Conservation (phyloP, 2,888 invertebrate species). For the Tipula vernalis region DNA sequence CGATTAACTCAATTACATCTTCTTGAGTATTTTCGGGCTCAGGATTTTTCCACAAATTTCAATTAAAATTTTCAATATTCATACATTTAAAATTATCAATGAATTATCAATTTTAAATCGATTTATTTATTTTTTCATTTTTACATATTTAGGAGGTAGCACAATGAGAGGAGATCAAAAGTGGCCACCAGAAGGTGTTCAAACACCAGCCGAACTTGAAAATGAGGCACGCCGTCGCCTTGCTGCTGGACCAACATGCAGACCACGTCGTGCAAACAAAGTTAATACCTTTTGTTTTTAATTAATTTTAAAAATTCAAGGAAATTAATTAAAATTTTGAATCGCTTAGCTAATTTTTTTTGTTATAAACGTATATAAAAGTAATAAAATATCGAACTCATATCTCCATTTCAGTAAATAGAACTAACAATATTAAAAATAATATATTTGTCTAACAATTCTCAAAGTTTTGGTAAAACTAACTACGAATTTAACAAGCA, state of each 20-base stretch:
- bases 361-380: background rate
- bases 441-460: no score
- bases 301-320: background rate
- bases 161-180: constrained; percentile 78
- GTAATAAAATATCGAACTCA: background rate
- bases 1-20: no score
- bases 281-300: constrained; percentile 22
- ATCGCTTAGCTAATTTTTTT: background rate
- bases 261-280: constrained; percentile 52
- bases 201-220: constrained; percentile 59
- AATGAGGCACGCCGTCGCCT: constrained; percentile 56
- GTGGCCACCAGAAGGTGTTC: constrained; percentile 74
- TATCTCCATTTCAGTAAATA: background rate
- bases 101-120: no score
- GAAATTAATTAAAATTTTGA: background rate
- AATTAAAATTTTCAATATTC: no score
- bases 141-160: constrained; percentile 48
- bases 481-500: no score
- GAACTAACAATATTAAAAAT: background rate
- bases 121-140: background rate
- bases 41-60: no score
- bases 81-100: no score
- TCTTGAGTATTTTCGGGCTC: no score
- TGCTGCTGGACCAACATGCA: constrained; percentile 61
- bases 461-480: background rate